phyloP scores from a whole-genome alignment of 1,140 invertebrate genomes.

The Panonychus citri region DNA sequence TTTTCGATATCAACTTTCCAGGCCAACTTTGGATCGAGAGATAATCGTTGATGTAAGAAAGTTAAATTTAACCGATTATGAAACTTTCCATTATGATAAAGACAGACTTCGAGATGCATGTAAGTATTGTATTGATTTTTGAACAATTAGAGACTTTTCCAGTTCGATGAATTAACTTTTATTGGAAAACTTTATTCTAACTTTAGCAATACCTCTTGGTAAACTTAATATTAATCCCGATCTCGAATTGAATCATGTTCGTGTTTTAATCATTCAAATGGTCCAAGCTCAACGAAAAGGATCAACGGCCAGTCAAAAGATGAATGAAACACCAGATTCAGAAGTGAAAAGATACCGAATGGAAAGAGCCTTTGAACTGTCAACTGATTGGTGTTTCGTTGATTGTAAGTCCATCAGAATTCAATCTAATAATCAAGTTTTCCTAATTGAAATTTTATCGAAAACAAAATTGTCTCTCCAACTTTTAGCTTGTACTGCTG shows the following conservation, averaged over 20 bases:
- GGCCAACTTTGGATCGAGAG: conserved; percentile 40
- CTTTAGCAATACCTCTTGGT: conserved; percentile 46
- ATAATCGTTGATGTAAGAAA: conserved; percentile 53
- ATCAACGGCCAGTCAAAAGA: not conserved
- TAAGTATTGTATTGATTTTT: too few species aligned
- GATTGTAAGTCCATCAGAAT: conserved; percentile 43
- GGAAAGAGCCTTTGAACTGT: conserved; percentile 7
- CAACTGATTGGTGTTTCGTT: conserved; percentile 60
- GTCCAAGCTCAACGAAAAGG: conserved; percentile 27
- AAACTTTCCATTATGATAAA: conserved; percentile 75
- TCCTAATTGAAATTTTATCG: too few species aligned
- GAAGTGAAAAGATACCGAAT: not conserved
- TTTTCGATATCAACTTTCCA: conserved; percentile 20
- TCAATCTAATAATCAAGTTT: not conserved
- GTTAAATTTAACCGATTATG: conserved; percentile 74
- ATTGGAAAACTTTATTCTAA: conserved; percentile 10
- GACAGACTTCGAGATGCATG: conserved; percentile 40
- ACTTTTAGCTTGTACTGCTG: conserved; percentile 64
- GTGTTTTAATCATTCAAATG: conserved; percentile 44
- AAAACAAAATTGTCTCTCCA: too few species aligned
- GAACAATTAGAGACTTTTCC: too few species aligned
- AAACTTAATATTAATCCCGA: conserved; percentile 49
- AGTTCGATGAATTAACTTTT: not conserved
- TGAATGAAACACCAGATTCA: not conserved
- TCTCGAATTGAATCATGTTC: conserved; percentile 52